Base-by-base conservation (phyloP, 2,888 invertebrate species). In the Standfussiana lucernea region DNA sequence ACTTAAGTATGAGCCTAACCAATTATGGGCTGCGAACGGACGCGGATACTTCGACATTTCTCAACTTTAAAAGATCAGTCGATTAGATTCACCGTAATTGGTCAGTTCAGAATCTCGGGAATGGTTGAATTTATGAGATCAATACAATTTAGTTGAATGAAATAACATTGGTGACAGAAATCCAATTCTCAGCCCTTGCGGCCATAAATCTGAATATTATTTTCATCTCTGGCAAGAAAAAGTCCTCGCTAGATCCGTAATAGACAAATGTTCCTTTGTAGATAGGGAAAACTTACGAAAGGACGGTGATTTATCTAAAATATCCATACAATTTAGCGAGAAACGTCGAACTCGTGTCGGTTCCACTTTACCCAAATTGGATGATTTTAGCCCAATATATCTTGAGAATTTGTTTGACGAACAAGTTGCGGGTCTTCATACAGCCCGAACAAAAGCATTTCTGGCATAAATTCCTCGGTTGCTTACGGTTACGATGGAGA, bases 311-410 rank as follows among this genome's bases (percentile, higher is more conserved):
- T 95, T 96, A 95, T 96, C 95, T 95, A 93, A 95, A 96, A 96
- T 95, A 95, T 95, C 95, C 94, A 94, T 95, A 95, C 95, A 95
- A 95, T 95, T 95, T 95, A 93, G 93, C 93, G 90, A 90, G 93
- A 93, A 93, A 93, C 89, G 94, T 95, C 95, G 95, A 96, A 96
- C 92, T 95, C 93, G 94, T 93, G 93, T 93, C 94, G 94, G 92
- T 93, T 92, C 93, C 94, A 96, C 95, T 96, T 95, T 95, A 93
- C 93, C 93, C 91, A 95, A 96, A 96, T 96, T 95, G 95, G 95
- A 95, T 94, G 93, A 95, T 94, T 95, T 93, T 93, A 93, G 93
- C 90, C 91, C 93, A 93, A 95, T 95, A 95, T 95, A 96, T 95
- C 94, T 94, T 90, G 91, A 91, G 93, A 95, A 95, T 95, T 95